Percentiles rank a stretch among this genome's conserved stretches.
These are phyloP conservation scores for Diaprepes abbreviatus DNA, from an alignment of 2,888 invertebrate genomes.

Conservation along the genomic window DNA sequence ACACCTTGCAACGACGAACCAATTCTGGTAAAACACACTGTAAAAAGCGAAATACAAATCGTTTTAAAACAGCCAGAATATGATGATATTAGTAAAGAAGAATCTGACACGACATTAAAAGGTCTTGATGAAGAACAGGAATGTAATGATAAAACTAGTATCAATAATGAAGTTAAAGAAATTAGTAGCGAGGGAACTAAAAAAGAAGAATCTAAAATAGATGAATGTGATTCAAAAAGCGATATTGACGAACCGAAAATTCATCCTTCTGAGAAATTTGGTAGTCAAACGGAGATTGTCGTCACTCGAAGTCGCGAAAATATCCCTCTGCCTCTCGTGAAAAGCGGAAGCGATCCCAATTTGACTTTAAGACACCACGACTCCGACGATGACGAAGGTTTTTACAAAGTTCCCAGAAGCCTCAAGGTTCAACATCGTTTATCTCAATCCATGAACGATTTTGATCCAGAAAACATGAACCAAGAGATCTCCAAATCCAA, in stretches of 20 bases:
- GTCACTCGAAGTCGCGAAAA: slow-evolving; percentile 50
- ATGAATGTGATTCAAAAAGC: neutral
- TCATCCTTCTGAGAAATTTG: slow-evolving; percentile 51
- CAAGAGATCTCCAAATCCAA: slow-evolving; percentile 52
- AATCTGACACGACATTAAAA: neutral
- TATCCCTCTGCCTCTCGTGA: slow-evolving; percentile 53
- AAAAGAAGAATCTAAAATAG: neutral
- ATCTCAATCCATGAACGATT: slow-evolving; percentile 64
- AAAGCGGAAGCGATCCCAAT: slow-evolving; percentile 65
- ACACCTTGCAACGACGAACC: slow-evolving; percentile 38
- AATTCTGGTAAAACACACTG: slow-evolving; percentile 39
- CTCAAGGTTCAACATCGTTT: slow-evolving; percentile 58
- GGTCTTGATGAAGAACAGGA: neutral
- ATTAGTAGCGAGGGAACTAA: neutral
- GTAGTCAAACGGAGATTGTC: slow-evolving; percentile 54
- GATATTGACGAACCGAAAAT: slow-evolving; percentile 20
- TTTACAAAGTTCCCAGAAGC: slow-evolving; percentile 65
- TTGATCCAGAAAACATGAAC: slow-evolving; percentile 58
- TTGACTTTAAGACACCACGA: slow-evolving; percentile 51
- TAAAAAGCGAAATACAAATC: slow-evolving; percentile 62
- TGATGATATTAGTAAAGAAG: slow-evolving; percentile 5
- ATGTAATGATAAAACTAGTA: slow-evolving; percentile 9
- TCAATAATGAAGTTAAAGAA: slow-evolving; percentile 19
- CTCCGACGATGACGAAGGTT: slow-evolving; percentile 56
- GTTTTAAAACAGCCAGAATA: slow-evolving; percentile 53